Evolutionary conservation across 2,113 vertebrate species (phyloP).

Genomic region (Phasianus colchicus): DNA sequence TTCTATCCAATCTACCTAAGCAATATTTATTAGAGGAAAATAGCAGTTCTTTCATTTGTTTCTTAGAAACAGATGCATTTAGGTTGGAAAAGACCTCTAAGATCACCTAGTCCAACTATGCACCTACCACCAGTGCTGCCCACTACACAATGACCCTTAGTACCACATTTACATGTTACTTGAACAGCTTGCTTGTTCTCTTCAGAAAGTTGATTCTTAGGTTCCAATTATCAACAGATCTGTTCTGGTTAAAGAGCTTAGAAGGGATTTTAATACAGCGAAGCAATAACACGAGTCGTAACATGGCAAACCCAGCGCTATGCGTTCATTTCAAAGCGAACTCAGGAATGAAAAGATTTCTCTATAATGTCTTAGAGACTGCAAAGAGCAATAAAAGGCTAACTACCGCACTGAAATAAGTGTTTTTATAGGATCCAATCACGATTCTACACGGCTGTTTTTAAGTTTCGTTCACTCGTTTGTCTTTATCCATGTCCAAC

Average conservation of each 20-base stretch:
- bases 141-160: too few species aligned
- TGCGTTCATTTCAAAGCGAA: constrained; percentile 29
- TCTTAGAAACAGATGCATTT: too few species aligned
- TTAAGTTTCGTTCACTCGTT: neutral
- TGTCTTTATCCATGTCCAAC: neutral
- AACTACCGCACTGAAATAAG: neutral
- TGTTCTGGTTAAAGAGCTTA: neutral
- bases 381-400: constrained; percentile 17
- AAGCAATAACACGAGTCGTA: neutral
- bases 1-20: neutral
- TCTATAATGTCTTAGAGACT: neutral
- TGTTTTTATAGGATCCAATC: constrained; percentile 35
- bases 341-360: constrained; percentile 23
- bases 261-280: neutral
- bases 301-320: neutral
- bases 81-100: too few species aligned
- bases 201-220: neutral
- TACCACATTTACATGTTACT: too few species aligned
- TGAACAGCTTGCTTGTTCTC: neutral
- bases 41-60: neutral
- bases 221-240: constrained; percentile 30
- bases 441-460: neutral
- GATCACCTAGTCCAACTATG: too few species aligned
- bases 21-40: neutral
- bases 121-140: too few species aligned